These are phyloP conservation scores for Limnothrissa miodon DNA, from an alignment of 2,113 vertebrate species.

Conservation along the genomic window DNA sequence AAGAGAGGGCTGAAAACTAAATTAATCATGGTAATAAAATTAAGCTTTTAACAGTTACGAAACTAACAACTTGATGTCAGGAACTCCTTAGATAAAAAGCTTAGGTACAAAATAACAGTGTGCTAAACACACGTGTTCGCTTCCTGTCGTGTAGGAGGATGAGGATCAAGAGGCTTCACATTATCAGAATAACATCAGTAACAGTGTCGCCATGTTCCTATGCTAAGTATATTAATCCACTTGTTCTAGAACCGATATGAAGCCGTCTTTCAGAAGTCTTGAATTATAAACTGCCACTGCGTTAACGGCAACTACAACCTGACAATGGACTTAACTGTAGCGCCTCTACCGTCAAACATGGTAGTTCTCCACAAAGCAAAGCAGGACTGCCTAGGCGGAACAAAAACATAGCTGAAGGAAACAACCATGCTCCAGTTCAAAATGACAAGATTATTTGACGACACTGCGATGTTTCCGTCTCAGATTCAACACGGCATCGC, in stretches of 20 bases:
- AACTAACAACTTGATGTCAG: background rate
- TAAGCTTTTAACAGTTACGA: background rate
- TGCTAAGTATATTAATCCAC: background rate
- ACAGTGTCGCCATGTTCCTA: background rate
- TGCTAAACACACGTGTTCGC: background rate
- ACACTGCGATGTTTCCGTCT: background rate
- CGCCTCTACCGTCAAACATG: background rate
- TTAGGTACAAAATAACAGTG: background rate
- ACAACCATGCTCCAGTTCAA: too few relatives aligned
- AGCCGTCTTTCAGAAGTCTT: background rate
- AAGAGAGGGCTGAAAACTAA: background rate
- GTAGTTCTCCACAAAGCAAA: background rate
- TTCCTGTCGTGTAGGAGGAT: background rate
- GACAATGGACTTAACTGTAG: background rate
- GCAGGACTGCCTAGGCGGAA: background rate
- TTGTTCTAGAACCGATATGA: background rate
- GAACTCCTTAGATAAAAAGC: background rate
- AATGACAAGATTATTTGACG: background rate
- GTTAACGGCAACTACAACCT: background rate
- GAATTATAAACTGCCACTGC: background rate
- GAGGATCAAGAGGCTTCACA: background rate
- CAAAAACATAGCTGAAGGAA: background rate
- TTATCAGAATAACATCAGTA: background rate
- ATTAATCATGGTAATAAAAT: background rate
- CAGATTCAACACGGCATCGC: background rate